Base-by-base conservation (phyloP, 2,888 invertebrate genomes). In the Noctua janthe region DNA sequence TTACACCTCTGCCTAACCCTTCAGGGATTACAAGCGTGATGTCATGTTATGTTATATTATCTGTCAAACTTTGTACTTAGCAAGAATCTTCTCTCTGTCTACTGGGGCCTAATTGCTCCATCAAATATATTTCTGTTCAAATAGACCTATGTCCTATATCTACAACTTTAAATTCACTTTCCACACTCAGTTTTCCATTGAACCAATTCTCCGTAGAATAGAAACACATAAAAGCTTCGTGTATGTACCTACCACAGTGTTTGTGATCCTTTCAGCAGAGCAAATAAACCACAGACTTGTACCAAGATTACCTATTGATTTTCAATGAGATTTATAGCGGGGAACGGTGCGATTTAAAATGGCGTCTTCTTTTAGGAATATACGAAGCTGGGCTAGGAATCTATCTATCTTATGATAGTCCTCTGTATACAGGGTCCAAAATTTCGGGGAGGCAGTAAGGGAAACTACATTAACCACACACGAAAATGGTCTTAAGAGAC, bases 251-350 rank as follows among this genome's bases (percentile, higher is more conserved):
- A 47, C 74, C 72, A 67, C 43, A 83, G 59, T 92, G 88, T 92
- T 92, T 92, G 89, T 76, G 78, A 89, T 87, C 93, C 94, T 94
- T 94, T 94, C 92, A 94, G 91, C 89, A 90, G 92, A 90, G 91
- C 94, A 94, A 94, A 94, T 92, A 94, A 78, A 86, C 90, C 83
- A 85, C 80, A 81, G 88, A 89, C 89, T 90, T 90, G 91, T 92
- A 87, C 91, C 67, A 70, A 43, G 84, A 87, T 74, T 74, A 78
- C 59, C 83, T 85, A 92, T 92, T 92, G 92, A 91, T 92, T 92
- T 90, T 87, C 89, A 91, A 92, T 89, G 91, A 91, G 91, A 80
- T 84, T 62, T 76, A 59, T 78, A 71, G 74, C 73, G 64, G 74
- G 7, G 47, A 66, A 71, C 29, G 29, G 6, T 62, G 85, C 80